Base-by-base conservation (phyloP, 2,113 vertebrate species). In the Solea senegalensis region DNA sequence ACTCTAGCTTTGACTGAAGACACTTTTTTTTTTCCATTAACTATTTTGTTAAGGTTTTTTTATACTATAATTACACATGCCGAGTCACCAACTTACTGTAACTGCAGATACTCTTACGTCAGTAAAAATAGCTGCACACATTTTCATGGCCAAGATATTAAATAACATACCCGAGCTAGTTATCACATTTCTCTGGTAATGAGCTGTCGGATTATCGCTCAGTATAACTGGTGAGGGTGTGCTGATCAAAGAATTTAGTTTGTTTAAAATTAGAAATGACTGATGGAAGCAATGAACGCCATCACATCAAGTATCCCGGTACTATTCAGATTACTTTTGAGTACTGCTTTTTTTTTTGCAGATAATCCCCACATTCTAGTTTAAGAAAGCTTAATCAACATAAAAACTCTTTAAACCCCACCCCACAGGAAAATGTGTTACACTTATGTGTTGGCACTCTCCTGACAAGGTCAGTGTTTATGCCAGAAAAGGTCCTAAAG, bases 111-210 rank as follows among this genome's bases (percentile, higher is more conserved):
- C 61, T 60, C 8, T 27, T 9, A 8, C 10, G 15, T 56, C 40
- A 44, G 21, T 28, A 28, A 54, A 39, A 44, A 57, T 14, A 34
- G 8, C 57, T 10, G n/a, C 1, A 27, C 64, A 50, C 15, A 9
- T 50, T 58, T 14, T 10, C 9, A 57, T 6, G 16, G 13, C 15
- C 11, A 9, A 15, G 10, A 44, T 65, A 11, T 55, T 41, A 15
- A 49, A 50, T 28, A 58, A 21, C 16, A 50, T 12, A 50, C 15
- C 14, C n/a, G 10, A 27, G 61, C 16, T 15, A 43, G 11, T 57
- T 49, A 28, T 58, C 39, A 73, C 13, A 34, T 26, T 57, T 27
- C 15, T 45, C 11, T 15, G 53, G 14, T 43, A 52, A 74, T 45
- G 63, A 65, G 39, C 45, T 2, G n/a, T 46, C 26, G 10, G 39